Base-by-base conservation (phyloP, 2,113 vertebrate species). In the Cyrtonyx montezumae region DNA sequence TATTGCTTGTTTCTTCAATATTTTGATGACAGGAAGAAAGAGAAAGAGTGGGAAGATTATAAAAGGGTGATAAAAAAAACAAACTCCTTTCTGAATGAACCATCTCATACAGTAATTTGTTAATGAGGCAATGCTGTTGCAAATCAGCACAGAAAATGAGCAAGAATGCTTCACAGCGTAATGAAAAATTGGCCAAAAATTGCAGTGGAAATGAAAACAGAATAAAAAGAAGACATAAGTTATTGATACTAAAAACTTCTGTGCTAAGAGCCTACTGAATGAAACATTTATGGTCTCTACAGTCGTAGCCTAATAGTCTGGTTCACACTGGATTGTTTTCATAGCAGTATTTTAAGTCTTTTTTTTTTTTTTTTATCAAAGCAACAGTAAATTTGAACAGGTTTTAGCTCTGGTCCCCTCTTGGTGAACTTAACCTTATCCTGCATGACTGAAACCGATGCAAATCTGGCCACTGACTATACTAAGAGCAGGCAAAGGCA, bases 171-270 rank as follows among this genome's bases (percentile, higher is more conserved):
- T 95, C 75, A 61, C 9, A 84, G 46, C 32, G 3, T 90, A 79
- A 86, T 82, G 76, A 97, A 90, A 89, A 80, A 94, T 87, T 75
- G 87, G 89, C 88, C 73, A 95, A 74, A 90, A 76, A 93, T 73
- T 85, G 85, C 92, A 78, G n/a, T 78, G 75, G 48, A 92, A 96
- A 82, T 94, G 77, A 84, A 93, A 92, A 85, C 78, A 74, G 62
- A 96, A 76, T 85, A 87, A 95, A 96, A 79, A 80, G 73, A 51
- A 89, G 94, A 96, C 85, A 91, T 88, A 95, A 95, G 93, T 94
- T 95, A 96, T 88, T 83, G 89, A 90, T 89, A 90, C 84, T 96
- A 90, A 95, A 95, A 95, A 91, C 82, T 92, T 94, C 94, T 90
- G 58, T 93, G 87, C 75, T 81, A 82, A 87, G 68, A 91, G 68